Percentiles rank a stretch among this genome's conserved stretches.
Conservation (phyloP, 53 echinoderm and acorn worm species). For the Echinarachnius parma region DNA sequence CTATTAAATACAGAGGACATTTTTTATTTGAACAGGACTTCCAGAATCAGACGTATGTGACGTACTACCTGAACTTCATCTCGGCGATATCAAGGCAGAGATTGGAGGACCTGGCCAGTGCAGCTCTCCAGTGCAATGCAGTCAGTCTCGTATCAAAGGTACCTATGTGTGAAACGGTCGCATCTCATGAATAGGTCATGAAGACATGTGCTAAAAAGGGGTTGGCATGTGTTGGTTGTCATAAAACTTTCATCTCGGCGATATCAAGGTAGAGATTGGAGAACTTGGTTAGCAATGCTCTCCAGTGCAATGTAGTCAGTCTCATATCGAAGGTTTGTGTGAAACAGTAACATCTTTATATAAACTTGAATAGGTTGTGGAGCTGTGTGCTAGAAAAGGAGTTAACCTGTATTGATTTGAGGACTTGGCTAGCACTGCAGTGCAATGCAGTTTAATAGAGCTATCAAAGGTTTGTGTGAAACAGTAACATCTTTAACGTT, state of each 20-base stretch:
- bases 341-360: no score
- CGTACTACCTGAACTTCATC: slow-evolving; percentile 96
- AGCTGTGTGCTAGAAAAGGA: no score
- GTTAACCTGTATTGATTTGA: no score
- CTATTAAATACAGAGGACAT: no score
- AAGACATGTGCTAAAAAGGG: no score
- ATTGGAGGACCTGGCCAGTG: slow-evolving; percentile 91
- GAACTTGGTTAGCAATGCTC: slow-evolving; percentile 85
- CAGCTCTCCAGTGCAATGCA: slow-evolving; percentile 79
- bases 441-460: slow-evolving; percentile 77
- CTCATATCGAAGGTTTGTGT: slow-evolving; percentile 97
- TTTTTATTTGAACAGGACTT: slow-evolving; percentile 84
- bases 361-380: no score
- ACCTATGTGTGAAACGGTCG: no score
- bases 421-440: slow-evolving; percentile 88
- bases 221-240: no score
- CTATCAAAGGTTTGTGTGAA: slow-evolving; percentile 99
- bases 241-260: slow-evolving; percentile 98
- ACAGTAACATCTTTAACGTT: no score
- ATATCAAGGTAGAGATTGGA: slow-evolving; percentile 92
- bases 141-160: slow-evolving; percentile 94
- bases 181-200: no score
- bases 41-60: slow-evolving; percentile 84
- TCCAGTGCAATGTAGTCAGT: slow-evolving; percentile 79
- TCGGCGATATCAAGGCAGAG: slow-evolving; percentile 95